A percentile compares a stretch with the other conserved stretches of the same genome.
phyloP scores from a whole-genome alignment of 2,888 invertebrate species.

The Trachelus stipa region DNA sequence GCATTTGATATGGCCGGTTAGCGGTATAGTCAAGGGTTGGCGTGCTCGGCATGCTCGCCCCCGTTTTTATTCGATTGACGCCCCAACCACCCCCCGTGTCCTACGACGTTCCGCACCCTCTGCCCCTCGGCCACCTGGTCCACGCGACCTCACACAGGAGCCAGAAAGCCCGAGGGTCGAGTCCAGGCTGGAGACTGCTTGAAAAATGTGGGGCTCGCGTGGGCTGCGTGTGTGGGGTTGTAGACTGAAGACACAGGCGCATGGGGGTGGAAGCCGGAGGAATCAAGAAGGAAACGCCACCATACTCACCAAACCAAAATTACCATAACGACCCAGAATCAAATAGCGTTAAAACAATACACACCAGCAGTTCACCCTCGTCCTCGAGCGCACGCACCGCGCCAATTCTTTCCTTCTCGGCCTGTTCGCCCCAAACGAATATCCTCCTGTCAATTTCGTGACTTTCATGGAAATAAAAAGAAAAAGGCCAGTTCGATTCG shows the following conservation, averaged over 20 bases:
- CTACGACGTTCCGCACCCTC: no score
- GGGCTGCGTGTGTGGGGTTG: constrained; percentile 19
- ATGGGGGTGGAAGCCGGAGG: no score
- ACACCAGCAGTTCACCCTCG: not conserved
- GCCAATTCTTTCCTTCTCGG: no score
- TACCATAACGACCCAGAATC: constrained; percentile 22
- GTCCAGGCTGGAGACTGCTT: constrained; percentile 18
- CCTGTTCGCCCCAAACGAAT: no score
- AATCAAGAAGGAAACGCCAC: no score
- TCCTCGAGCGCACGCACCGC: no score
- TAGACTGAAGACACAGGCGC: not conserved
- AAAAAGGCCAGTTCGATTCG: no score
- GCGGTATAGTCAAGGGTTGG: constrained; percentile 4
- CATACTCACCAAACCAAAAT: constrained; percentile 7
- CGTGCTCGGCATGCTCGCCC: not conserved
- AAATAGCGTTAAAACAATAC: constrained; percentile 16
- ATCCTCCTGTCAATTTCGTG: no score
- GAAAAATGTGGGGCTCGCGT: constrained; percentile 47
- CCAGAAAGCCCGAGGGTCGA: not conserved
- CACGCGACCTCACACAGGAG: no score
- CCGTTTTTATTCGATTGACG: not conserved
- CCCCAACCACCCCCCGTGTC: not conserved
- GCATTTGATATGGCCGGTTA: constrained; percentile 11
- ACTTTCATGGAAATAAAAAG: no score
- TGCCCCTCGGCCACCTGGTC: no score